Conservation (phyloP, 2,888 invertebrate genomes). For the Synergus japonicus region DNA sequence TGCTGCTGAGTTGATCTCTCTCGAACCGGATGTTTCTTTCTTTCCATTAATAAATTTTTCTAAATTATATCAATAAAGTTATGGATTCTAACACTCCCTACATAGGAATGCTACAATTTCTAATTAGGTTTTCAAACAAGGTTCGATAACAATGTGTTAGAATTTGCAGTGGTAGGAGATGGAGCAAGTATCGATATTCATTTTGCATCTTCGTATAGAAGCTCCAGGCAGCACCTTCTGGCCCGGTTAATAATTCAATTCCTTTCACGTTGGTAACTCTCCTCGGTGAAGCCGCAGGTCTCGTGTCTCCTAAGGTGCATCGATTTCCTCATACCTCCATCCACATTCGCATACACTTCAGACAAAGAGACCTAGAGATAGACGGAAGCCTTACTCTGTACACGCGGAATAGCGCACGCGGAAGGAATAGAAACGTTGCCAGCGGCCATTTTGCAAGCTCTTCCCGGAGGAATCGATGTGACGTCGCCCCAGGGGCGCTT, state of each 20-base stretch:
- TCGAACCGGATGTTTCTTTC: not conserved
- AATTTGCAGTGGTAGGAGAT: constrained; percentile 10
- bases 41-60: not conserved
- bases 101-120: not conserved
- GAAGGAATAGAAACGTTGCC: constrained; percentile 74
- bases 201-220: constrained; percentile 48
- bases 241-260: constrained; percentile 76
- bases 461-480: constrained; percentile 78
- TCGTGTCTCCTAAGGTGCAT: constrained; percentile 73
- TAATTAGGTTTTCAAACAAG: constrained; percentile 2
- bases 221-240: constrained; percentile 73
- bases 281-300: constrained; percentile 58
- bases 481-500: constrained; percentile 77
- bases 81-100: not conserved
- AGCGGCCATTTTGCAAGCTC: constrained; percentile 78
- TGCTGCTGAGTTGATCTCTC: not conserved
- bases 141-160: constrained; percentile 18
- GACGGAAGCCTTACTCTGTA: constrained; percentile 64
- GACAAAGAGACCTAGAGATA: constrained; percentile 73
- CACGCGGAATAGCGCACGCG: constrained; percentile 61
- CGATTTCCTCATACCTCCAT: constrained; percentile 71
- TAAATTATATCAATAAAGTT: not conserved
- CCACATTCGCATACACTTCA: constrained; percentile 65
- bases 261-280: constrained; percentile 70
- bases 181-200: constrained; percentile 51